Evolutionary conservation across 2,113 vertebrate genomes (phyloP).

Genomic region (Amia ocellicauda): DNA sequence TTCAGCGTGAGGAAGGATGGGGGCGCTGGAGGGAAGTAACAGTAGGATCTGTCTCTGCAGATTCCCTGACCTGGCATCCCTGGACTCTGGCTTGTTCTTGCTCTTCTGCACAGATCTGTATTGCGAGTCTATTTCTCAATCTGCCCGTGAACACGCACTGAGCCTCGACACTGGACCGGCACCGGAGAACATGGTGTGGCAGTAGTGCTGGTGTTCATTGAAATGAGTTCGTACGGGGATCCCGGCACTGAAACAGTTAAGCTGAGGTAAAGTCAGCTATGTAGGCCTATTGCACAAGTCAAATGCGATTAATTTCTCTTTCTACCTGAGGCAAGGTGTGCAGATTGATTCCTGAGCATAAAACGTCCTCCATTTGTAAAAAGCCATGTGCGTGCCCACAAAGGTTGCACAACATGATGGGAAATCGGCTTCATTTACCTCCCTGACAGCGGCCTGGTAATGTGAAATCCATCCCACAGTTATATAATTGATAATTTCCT

Average conservation of each 20-base stretch:
- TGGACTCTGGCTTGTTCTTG: no score
- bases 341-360: constrained; percentile 38
- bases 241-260: constrained; percentile 28
- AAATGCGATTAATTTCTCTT: constrained; percentile 46
- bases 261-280: constrained; percentile 34
- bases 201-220: no score
- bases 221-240: no score
- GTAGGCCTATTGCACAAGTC: constrained; percentile 37
- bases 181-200: no score
- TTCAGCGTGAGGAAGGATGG: no score
- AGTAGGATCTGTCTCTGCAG: no score
- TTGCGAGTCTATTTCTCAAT: no score
- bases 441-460: constrained; percentile 12
- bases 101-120: no score
- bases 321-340: constrained; percentile 42
- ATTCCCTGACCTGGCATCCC: no score
- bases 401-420: constrained; percentile 50
- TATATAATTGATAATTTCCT: not conserved
- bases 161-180: no score
- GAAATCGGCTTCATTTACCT: constrained; percentile 34
- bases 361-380: constrained; percentile 53
- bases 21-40: no score
- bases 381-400: constrained; percentile 41
- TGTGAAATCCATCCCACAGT: not conserved
- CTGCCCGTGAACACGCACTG: no score